These are phyloP conservation scores for Leptinotarsa lineolata DNA, from an alignment of 1,140 invertebrate genomes.

Conservation along the genomic window DNA sequence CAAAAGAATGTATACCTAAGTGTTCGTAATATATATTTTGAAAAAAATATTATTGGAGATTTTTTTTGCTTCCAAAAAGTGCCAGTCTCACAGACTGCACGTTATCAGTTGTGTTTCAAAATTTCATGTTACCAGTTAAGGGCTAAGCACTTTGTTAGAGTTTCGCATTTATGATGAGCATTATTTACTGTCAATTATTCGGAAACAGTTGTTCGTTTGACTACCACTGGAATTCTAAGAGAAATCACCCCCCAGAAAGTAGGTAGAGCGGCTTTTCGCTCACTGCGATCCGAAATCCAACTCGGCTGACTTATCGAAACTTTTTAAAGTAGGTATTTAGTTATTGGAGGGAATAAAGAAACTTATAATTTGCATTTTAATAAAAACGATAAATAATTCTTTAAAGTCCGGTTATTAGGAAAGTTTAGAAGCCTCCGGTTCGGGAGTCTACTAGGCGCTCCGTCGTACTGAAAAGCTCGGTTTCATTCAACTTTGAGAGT, in stretches of 20 bases:
- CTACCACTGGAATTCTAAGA: constrained; percentile 2
- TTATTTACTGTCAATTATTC: neutral
- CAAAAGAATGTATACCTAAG: too few relatives aligned
- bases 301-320: constrained; percentile 8
- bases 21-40: too few relatives aligned
- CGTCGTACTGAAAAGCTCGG: neutral
- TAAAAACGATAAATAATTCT: constrained; percentile 23
- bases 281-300: constrained; percentile 13
- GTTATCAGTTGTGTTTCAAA: too few relatives aligned
- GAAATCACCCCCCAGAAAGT: constrained; percentile 4
- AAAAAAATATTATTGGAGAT: too few relatives aligned
- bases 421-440: constrained; percentile 12
- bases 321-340: constrained; percentile 20
- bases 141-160: too few relatives aligned
- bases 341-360: constrained; percentile 18
- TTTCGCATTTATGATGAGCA: too few relatives aligned
- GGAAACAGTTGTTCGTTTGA: neutral
- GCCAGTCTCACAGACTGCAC: too few relatives aligned
- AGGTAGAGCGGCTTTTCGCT: constrained; percentile 10
- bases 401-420: constrained; percentile 13
- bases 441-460: neutral
- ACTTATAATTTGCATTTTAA: constrained; percentile 24
- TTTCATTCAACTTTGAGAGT: neutral
- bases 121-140: too few relatives aligned
- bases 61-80: too few relatives aligned